phyloP scores from a whole-genome alignment of 2,888 invertebrate genomes.

The Timandra comae region DNA sequence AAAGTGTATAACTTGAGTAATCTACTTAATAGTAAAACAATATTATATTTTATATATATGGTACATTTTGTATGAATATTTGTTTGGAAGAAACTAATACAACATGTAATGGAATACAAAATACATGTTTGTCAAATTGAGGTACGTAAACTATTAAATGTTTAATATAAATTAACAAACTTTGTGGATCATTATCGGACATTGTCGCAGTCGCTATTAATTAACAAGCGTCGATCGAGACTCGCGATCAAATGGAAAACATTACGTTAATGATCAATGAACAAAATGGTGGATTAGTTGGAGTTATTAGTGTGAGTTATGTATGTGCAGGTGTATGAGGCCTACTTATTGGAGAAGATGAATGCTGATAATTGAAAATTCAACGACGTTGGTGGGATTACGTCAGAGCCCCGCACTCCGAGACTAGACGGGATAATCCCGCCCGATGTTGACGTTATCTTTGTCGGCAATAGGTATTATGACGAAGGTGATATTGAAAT shows the following conservation, averaged over 20 bases:
- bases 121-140: background rate
- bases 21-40: too few relatives aligned
- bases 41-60: too few relatives aligned
- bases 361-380: slow-evolving; percentile 50
- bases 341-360: slow-evolving; percentile 31
- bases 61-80: too few relatives aligned
- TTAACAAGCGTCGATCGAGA: slow-evolving; percentile 14
- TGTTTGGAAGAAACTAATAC: background rate
- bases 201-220: slow-evolving; percentile 18
- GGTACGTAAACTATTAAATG: too few relatives aligned
- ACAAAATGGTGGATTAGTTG: slow-evolving; percentile 20
- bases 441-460: slow-evolving; percentile 40
- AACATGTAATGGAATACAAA: background rate
- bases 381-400: slow-evolving; percentile 29
- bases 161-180: slow-evolving; percentile 12
- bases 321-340: slow-evolving; percentile 1
- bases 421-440: slow-evolving; percentile 28
- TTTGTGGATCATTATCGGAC: slow-evolving; percentile 13
- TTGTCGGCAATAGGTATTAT: slow-evolving; percentile 34
- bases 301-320: slow-evolving; percentile 6
- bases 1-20: too few relatives aligned
- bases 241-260: slow-evolving; percentile 11
- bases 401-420: slow-evolving; percentile 21
- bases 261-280: slow-evolving; percentile 17
- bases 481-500: slow-evolving; percentile 34